Conservation (phyloP, 2,113 vertebrate species). For the Microcebus tavaratra region DNA sequence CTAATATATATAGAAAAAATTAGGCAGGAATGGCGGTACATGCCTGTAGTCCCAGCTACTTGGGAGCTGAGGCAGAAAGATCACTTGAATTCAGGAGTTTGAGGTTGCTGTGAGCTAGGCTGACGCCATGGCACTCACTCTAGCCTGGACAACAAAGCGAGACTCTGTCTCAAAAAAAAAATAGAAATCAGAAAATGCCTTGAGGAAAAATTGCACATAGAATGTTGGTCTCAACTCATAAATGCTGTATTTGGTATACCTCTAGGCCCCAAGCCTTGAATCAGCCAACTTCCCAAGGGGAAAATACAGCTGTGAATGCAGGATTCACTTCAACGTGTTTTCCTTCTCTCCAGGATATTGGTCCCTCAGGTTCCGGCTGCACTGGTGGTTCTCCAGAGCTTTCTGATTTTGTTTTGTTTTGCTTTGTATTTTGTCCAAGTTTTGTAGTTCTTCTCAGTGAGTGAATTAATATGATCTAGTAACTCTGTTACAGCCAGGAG, state of each 20-base stretch:
- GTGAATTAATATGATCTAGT: constrained; percentile 7
- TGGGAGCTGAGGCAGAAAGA: too few relatives aligned
- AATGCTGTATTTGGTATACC: not conserved
- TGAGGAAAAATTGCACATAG: not conserved
- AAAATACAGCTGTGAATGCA: not conserved
- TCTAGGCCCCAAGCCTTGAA: not conserved
- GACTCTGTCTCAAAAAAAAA: too few relatives aligned
- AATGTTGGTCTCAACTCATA: not conserved
- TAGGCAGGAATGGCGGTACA: too few relatives aligned
- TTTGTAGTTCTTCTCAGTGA: not conserved
- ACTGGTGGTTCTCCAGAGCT: not conserved
- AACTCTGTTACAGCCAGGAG: not conserved
- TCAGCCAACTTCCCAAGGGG: not conserved
- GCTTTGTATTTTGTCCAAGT: not conserved
- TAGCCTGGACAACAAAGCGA: too few relatives aligned
- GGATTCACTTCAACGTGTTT: not conserved
- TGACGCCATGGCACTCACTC: too few relatives aligned
- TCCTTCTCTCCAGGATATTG: not conserved
- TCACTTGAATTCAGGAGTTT: too few relatives aligned
- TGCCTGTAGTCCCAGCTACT: too few relatives aligned
- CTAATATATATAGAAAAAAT: too few relatives aligned
- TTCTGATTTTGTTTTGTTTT: constrained; percentile 18
- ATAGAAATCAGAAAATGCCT: not conserved
- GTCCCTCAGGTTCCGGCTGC: not conserved
- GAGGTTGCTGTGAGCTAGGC: too few relatives aligned